phyloP scores from a whole-genome alignment of 2,113 vertebrate genomes.

The Clarias magur region DNA sequence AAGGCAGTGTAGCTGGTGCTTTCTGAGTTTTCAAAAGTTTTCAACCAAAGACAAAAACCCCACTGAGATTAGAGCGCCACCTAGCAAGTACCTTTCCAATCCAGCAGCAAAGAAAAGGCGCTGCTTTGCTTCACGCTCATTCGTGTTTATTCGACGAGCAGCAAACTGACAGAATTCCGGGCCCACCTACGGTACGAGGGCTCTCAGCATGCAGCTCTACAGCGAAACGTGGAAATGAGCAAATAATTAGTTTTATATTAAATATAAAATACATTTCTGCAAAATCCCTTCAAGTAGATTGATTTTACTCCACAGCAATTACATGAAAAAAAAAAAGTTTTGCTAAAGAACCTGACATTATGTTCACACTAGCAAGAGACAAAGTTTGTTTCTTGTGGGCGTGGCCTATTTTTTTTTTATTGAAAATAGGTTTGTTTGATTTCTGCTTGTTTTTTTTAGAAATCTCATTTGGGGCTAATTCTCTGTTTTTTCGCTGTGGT shows the following conservation, averaged over 20 bases:
- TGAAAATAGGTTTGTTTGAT: neutral
- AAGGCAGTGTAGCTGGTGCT: constrained; percentile 83
- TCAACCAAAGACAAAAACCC: constrained; percentile 35
- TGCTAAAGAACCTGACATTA: neutral
- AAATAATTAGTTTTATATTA: neutral
- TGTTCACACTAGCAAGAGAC: constrained; percentile 8
- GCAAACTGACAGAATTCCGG: constrained; percentile 22
- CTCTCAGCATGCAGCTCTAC: neutral
- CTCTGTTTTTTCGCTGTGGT: neutral
- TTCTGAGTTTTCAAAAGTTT: constrained; percentile 76
- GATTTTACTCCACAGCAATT: neutral
- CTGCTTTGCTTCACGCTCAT: constrained; percentile 51
- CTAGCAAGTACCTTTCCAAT: constrained; percentile 55
- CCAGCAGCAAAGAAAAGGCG: constrained; percentile 63
- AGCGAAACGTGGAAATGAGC: neutral
- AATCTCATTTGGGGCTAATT: neutral
- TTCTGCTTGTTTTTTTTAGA: neutral
- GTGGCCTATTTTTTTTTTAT: neutral
- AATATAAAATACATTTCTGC: neutral
- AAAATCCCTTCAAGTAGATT: neutral
- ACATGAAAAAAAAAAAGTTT: neutral
- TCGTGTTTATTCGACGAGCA: constrained; percentile 22
- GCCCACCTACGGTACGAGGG: neutral
- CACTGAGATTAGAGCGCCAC: constrained; percentile 31
- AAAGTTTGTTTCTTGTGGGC: neutral